Conservation (phyloP, 2,113 vertebrate genomes). For the Seriola aureovittata region DNA sequence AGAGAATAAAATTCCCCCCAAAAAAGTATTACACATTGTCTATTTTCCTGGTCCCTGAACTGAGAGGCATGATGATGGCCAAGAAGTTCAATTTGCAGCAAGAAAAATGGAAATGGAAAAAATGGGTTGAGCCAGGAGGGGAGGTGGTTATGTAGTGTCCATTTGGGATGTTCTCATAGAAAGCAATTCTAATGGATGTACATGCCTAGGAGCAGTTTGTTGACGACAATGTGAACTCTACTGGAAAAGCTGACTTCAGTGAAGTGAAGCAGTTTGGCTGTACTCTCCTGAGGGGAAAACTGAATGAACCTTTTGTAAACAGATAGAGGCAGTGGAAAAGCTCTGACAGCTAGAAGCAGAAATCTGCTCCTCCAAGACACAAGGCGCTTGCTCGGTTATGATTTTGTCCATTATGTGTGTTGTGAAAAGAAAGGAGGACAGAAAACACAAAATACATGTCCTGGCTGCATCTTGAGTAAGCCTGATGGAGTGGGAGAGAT, state of each 20-base stretch:
- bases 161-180: conserved; percentile 17
- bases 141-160: background rate
- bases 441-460: background rate
- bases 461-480: background rate
- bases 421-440: background rate
- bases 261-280: conserved; percentile 41
- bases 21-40: background rate
- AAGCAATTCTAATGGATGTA: conserved; percentile 6
- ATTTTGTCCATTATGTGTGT: conserved; percentile 16
- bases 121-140: background rate
- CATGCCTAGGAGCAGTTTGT: background rate
- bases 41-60: conserved; percentile 6
- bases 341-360: conserved; percentile 39
- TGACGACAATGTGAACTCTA: conserved; percentile 37
- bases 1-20: background rate
- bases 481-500: conserved; percentile 17
- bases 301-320: conserved; percentile 45
- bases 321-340: conserved; percentile 31
- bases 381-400: background rate
- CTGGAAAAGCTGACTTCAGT: conserved; percentile 50
- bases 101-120: background rate
- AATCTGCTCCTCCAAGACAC: conserved; percentile 1
- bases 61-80: conserved; percentile 1
- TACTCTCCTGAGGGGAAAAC: background rate
- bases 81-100: conserved; percentile 37